Evolutionary conservation across 2,888 invertebrate genomes (phyloP).

Genomic region (Ctena decussata): DNA sequence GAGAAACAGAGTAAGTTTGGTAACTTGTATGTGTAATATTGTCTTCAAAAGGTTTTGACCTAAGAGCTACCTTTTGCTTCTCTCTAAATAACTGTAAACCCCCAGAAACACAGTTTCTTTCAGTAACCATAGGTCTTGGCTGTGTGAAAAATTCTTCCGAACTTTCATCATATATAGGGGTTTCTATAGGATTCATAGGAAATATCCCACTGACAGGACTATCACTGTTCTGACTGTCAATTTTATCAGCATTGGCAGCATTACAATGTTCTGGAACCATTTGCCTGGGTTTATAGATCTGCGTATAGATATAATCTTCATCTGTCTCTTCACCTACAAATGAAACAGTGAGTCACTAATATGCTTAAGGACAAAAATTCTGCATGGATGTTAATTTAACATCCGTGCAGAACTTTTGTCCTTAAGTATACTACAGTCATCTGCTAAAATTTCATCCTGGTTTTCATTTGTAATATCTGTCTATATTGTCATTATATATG

Average conservation of each 20-base stretch:
- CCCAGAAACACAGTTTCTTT: not conserved
- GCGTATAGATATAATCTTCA: constrained; percentile 51
- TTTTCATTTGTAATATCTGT: too few species aligned
- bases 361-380: too few species aligned
- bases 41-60: constrained; percentile 28
- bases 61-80: constrained; percentile 18
- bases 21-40: constrained; percentile 21
- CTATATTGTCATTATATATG: too few species aligned
- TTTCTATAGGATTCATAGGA: not conserved
- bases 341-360: too few species aligned
- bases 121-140: not conserved
- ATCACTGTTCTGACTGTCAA: not conserved
- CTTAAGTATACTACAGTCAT: too few species aligned
- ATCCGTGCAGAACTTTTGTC: too few species aligned
- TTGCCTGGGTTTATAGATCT: constrained; percentile 47
- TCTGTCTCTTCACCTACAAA: constrained; percentile 10
- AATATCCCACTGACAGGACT: too few species aligned
- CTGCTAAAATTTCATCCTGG: too few species aligned
- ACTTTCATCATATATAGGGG: not conserved
- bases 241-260: not conserved
- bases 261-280: constrained; percentile 32
- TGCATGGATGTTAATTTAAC: too few species aligned
- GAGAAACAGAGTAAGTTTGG: constrained; percentile 1
- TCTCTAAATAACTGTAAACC: not conserved
- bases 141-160: not conserved